Conservation (phyloP, 1,140 invertebrate species). For the Cydia pomonella region DNA sequence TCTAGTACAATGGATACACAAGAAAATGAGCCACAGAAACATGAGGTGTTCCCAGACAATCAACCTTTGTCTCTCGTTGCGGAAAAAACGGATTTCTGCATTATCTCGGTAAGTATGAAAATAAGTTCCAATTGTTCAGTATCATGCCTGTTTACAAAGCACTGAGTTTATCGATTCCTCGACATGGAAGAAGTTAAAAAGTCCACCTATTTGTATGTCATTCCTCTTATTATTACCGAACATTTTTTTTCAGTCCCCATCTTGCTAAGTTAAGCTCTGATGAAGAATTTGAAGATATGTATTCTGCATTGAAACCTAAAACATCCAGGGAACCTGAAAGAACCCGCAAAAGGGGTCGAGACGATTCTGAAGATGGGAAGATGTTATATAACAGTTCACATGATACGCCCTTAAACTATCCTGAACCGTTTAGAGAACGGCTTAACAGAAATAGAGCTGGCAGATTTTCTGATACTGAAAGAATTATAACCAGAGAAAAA, state of each 20-base stretch:
- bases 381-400: slow-evolving; percentile 37
- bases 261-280: slow-evolving; percentile 54
- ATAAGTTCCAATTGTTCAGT: neutral
- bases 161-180: neutral
- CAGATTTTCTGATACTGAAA: slow-evolving; percentile 44
- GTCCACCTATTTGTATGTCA: no score
- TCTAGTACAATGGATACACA: no score
- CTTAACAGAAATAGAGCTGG: slow-evolving; percentile 40
- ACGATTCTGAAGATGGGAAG: neutral
- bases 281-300: slow-evolving; percentile 51
- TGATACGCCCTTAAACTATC: slow-evolving; percentile 40
- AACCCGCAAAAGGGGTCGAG: slow-evolving; percentile 17
- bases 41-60: neutral
- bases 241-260: slow-evolving; percentile 42
- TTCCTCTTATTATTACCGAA: no score
- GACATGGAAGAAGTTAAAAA: neutral
- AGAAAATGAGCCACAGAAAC: neutral
- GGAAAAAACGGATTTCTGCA: neutral
- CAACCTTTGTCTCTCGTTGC: neutral
- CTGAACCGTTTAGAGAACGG: slow-evolving; percentile 40
- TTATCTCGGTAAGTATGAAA: slow-evolving; percentile 4
- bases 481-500: slow-evolving; percentile 45
- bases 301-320: slow-evolving; percentile 37
- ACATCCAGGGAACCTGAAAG: slow-evolving; percentile 15
- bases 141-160: neutral